Conservation (phyloP, 1,140 invertebrate genomes). For the Nephila pilipes region DNA sequence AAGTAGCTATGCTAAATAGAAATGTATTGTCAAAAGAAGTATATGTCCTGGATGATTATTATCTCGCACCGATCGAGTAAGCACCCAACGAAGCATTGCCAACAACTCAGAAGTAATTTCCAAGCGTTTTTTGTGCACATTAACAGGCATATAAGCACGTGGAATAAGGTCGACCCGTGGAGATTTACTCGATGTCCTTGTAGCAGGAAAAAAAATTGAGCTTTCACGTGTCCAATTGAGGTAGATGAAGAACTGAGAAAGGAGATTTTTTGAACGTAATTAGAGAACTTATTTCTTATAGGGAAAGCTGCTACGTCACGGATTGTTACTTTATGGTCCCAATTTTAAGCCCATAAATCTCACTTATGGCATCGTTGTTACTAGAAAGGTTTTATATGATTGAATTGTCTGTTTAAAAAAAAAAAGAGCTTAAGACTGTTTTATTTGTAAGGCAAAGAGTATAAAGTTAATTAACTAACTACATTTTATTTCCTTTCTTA, state of each 20-base stretch:
- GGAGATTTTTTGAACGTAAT: not conserved
- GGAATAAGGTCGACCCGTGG: not conserved
- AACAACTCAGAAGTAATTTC: conserved; percentile 41
- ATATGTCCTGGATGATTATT: conserved; percentile 20
- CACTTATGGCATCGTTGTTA: not conserved
- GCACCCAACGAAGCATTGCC: conserved; percentile 24
- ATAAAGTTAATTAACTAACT: not conserved
- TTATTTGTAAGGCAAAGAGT: not conserved
- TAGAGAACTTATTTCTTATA: not conserved
- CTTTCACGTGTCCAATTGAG: not conserved
- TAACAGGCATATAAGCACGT: not conserved
- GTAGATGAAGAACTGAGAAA: not conserved
- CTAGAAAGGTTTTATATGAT: not conserved
- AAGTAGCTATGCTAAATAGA: conserved; percentile 16
- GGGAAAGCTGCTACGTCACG: not conserved
- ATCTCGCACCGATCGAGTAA: conserved; percentile 35
- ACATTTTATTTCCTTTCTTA: too few species aligned
- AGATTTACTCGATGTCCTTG: not conserved
- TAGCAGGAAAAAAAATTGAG: not conserved
- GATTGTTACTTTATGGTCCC: not conserved
- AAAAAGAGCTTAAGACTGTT: not conserved
- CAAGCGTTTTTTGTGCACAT: not conserved
- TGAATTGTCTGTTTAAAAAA: not conserved
- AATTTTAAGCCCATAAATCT: not conserved
- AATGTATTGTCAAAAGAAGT: conserved; percentile 18